phyloP scores from a whole-genome alignment of 2,113 vertebrate genomes.

The Alethe castanea region DNA sequence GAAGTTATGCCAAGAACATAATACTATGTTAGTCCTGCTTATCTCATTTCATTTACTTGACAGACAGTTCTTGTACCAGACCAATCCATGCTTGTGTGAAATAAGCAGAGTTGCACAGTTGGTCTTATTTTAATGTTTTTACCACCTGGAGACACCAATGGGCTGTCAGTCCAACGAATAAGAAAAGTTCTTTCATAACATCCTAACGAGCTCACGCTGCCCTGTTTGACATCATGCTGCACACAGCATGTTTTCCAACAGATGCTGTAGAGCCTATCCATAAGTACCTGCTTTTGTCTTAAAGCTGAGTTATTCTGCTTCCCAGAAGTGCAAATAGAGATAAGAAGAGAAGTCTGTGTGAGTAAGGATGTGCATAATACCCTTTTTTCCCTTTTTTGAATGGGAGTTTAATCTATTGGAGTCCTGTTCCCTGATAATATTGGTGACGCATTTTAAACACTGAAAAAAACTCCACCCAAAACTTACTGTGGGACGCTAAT shows the following conservation, averaged over 20 bases:
- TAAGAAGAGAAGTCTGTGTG: not conserved
- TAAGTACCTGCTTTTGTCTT: not conserved
- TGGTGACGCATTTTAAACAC: not conserved
- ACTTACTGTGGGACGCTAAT: too few species aligned
- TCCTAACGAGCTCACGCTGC: not conserved
- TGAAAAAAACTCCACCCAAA: fast-evolving
- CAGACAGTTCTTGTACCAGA: constrained; percentile 21
- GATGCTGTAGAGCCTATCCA: not conserved
- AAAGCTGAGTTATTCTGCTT: not conserved
- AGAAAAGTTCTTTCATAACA: not conserved
- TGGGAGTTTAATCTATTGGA: not conserved
- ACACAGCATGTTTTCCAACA: not conserved
- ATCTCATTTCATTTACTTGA: constrained; percentile 26
- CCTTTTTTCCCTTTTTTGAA: not conserved
- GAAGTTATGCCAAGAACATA: constrained; percentile 25
- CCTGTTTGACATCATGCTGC: not conserved
- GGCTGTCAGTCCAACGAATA: not conserved
- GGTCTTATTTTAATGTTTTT: not conserved
- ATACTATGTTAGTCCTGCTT: constrained; percentile 21
- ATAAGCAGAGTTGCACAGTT: not conserved
- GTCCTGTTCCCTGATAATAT: not conserved
- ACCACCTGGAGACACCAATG: constrained; percentile 30
- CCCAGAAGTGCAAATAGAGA: not conserved
- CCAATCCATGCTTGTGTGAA: not conserved
- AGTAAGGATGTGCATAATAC: not conserved